Percentiles rank a stretch among this genome's conserved stretches.
These are phyloP conservation scores for Maccullochella peelii DNA, from an alignment of 2,113 vertebrate genomes.

Conservation along the genomic window DNA sequence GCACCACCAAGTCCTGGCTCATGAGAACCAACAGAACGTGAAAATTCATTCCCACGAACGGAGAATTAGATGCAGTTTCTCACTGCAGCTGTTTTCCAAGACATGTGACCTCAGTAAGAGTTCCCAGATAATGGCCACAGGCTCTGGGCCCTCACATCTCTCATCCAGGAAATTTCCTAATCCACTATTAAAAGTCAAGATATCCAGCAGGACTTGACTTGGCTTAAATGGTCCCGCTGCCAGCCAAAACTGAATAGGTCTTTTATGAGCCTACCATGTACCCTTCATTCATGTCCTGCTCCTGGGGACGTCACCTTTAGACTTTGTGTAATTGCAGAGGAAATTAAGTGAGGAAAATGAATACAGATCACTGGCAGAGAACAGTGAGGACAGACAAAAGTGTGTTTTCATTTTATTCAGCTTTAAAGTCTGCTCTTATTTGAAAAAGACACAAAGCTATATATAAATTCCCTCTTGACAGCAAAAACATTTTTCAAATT, in stretches of 20 bases:
- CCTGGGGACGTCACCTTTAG: background rate
- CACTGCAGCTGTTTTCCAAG: constrained; percentile 60
- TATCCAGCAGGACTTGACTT: constrained; percentile 34
- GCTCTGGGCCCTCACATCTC: constrained; percentile 17
- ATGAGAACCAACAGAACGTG: constrained; percentile 28
- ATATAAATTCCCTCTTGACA: background rate
- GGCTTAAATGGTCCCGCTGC: background rate
- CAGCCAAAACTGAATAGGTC: constrained; percentile 37
- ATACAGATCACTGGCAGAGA: background rate
- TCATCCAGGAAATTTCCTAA: constrained; percentile 62
- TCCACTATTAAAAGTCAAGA: constrained; percentile 53
- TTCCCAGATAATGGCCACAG: constrained; percentile 45
- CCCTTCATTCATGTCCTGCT: constrained; percentile 18
- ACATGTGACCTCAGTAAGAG: constrained; percentile 30
- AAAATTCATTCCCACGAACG: constrained; percentile 8
- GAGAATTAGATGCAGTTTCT: constrained; percentile 38
- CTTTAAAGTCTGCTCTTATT: constrained; percentile 2
- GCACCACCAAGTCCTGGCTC: background rate
- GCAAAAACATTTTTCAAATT: constrained; percentile 17
- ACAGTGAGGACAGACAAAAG: constrained; percentile 7
- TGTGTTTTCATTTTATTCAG: constrained; percentile 15
- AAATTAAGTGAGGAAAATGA: constrained; percentile 48
- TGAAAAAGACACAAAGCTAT: constrained; percentile 6
- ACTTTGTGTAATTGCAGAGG: constrained; percentile 33
- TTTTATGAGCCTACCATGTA: constrained; percentile 32